These are phyloP conservation scores for Acomys russatus DNA, from an alignment of 2,797 vertebrate genomes.

Conservation along the genomic window DNA sequence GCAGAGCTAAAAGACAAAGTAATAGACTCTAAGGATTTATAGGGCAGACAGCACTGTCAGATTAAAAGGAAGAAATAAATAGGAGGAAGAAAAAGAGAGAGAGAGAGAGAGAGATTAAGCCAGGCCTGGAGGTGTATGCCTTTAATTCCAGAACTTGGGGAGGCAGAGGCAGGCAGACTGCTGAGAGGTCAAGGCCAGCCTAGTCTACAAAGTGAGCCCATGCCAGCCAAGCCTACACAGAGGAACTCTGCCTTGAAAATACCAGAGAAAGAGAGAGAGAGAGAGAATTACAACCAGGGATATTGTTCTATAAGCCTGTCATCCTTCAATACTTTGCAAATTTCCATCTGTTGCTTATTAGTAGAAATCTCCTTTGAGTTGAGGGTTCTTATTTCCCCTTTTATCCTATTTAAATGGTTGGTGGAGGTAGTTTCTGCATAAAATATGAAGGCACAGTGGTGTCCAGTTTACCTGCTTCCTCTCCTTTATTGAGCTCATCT, in stretches of 20 bases:
- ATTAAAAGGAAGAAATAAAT: background rate
- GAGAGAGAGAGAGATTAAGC: too few relatives aligned
- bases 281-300: background rate
- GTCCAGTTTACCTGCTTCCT: background rate
- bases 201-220: too few relatives aligned
- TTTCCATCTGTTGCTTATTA: background rate
- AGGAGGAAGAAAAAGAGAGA: background rate
- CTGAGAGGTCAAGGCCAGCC: too few relatives aligned
- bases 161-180: too few relatives aligned
- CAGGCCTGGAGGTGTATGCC: too few relatives aligned
- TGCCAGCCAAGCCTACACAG: too few relatives aligned
- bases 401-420: background rate
- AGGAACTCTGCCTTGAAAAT: background rate
- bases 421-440: accelerated
- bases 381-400: background rate
- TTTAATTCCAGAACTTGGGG: too few relatives aligned
- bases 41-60: background rate
- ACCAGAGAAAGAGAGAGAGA: background rate
- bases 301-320: background rate
- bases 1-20: background rate
- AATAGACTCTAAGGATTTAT: slow-evolving; percentile 1
- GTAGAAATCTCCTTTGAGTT: background rate
- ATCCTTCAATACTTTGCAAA: background rate
- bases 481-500: background rate
- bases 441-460: background rate